phyloP scores from a whole-genome alignment of 2,797 vertebrate species.

The Sardinella longiceps region DNA sequence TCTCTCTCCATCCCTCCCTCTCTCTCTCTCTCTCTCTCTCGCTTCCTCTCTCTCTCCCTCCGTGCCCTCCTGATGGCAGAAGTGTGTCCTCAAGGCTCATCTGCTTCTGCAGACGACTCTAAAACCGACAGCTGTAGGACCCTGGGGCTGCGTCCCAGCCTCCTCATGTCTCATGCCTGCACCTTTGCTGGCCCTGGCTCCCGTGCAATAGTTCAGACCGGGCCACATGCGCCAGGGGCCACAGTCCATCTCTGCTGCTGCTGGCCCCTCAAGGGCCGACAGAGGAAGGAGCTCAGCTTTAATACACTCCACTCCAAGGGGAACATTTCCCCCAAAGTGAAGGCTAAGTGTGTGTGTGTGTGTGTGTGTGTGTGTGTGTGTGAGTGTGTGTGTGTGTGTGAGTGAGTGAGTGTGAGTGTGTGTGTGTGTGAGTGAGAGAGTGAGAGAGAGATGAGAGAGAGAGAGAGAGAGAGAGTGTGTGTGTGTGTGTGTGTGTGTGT shows the following conservation, averaged over 20 bases:
- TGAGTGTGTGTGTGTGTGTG: too few relatives aligned
- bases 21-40: background rate
- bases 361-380: background rate
- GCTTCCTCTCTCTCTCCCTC: background rate
- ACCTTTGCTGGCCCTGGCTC: slow-evolving; percentile 26
- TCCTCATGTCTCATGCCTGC: background rate
- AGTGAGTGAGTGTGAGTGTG: too few relatives aligned
- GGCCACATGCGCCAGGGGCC: slow-evolving; percentile 35
- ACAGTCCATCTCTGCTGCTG: slow-evolving; percentile 19
- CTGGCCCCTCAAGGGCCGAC: slow-evolving; percentile 13
- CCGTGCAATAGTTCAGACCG: slow-evolving; percentile 33
- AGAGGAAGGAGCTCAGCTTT: slow-evolving; percentile 34
- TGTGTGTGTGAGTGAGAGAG: too few relatives aligned
- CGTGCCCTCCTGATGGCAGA: background rate
- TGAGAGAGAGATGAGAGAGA: too few relatives aligned
- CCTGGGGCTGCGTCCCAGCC: slow-evolving; percentile 20
- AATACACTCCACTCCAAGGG: slow-evolving; percentile 30
- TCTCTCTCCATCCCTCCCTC: background rate
- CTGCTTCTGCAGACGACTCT: slow-evolving; percentile 38
- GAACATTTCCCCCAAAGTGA: slow-evolving; percentile 10
- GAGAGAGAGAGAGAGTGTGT: too few relatives aligned
- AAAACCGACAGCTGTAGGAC: slow-evolving; percentile 45
- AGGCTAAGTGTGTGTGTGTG: background rate
- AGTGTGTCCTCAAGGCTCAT: slow-evolving; percentile 35
- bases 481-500: background rate